These are phyloP conservation scores for Megamerina dolium DNA, from an alignment of 2,888 invertebrate species.

Conservation along the genomic window DNA sequence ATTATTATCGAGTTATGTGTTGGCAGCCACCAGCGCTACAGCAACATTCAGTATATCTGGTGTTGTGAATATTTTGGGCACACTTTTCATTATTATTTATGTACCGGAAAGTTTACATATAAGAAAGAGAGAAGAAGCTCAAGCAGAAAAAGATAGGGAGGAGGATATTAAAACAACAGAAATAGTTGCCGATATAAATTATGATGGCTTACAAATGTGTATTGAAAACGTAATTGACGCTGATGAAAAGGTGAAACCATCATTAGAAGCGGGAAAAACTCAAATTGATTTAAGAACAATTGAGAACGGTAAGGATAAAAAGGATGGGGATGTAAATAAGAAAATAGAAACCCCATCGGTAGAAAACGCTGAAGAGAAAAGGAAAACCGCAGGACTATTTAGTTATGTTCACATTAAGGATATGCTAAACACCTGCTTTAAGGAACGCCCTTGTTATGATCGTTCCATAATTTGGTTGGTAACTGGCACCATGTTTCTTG, in stretches of 20 bases:
- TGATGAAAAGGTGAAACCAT: constrained; percentile 9
- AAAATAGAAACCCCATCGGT: not conserved
- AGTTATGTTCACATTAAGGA: constrained; percentile 37
- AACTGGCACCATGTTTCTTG: constrained; percentile 37
- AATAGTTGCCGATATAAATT: not conserved
- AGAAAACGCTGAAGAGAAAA: not conserved
- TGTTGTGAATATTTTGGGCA: constrained; percentile 30
- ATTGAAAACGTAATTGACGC: constrained; percentile 13
- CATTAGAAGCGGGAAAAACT: not conserved
- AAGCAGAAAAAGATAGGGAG: too few species aligned
- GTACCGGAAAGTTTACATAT: constrained; percentile 40
- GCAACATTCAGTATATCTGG: constrained; percentile 40
- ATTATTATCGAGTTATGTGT: constrained; percentile 56
- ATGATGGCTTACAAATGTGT: constrained; percentile 17
- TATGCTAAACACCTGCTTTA: constrained; percentile 42
- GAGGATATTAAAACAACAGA: constrained; percentile 17
- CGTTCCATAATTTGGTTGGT: constrained; percentile 43
- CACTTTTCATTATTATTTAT: constrained; percentile 33
- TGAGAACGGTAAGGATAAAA: constrained; percentile 1
- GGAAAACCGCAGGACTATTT: constrained; percentile 31
- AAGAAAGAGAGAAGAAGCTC: constrained; percentile 14
- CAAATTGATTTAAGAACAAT: not conserved
- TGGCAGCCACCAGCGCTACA: constrained; percentile 44
- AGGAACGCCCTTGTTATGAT: constrained; percentile 38
- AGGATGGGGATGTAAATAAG: not conserved